A percentile compares a stretch with the other conserved stretches of the same genome.
Evolutionary conservation across 2,113 vertebrate species (phyloP).

Genomic region (Ageneiosus marmoratus): DNA sequence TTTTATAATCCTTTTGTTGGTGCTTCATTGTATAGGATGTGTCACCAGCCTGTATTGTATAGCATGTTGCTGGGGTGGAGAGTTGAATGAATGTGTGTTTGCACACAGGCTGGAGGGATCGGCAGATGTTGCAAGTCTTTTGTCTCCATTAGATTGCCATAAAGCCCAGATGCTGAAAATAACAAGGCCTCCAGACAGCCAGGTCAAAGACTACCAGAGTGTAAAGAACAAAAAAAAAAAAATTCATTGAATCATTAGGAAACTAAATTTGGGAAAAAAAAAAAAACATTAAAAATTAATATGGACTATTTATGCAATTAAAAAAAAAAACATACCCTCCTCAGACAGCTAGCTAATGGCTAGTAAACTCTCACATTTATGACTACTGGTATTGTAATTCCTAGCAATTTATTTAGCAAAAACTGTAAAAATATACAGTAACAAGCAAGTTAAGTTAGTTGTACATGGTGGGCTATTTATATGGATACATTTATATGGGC

Average conservation of each 20-base stretch:
- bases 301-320: not conserved
- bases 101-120: slow-evolving; percentile 2
- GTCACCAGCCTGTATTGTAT: not conserved
- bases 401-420: not conserved
- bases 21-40: not conserved
- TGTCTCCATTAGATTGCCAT: slow-evolving; percentile 33
- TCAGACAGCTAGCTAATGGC: not conserved
- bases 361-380: not conserved
- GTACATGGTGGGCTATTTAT: no score
- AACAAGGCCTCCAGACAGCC: slow-evolving; percentile 25
- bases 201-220: slow-evolving; percentile 15
- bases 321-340: not conserved
- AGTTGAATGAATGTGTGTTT: not conserved
- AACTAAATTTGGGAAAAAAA: no score
- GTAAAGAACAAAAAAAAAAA: not conserved
- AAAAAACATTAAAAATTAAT: not conserved
- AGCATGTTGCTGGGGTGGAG: not conserved
- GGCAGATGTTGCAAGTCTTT: slow-evolving; percentile 30
- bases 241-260: not conserved
- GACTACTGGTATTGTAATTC: no score
- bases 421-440: not conserved
- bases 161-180: slow-evolving; percentile 33
- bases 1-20: slow-evolving; percentile 11
- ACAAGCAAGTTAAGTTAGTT: no score
- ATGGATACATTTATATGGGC: no score